A percentile compares a stretch with the other conserved stretches of the same genome.
Conservation (phyloP, 1,140 invertebrate genomes). For the Dinoponera quadriceps region DNA sequence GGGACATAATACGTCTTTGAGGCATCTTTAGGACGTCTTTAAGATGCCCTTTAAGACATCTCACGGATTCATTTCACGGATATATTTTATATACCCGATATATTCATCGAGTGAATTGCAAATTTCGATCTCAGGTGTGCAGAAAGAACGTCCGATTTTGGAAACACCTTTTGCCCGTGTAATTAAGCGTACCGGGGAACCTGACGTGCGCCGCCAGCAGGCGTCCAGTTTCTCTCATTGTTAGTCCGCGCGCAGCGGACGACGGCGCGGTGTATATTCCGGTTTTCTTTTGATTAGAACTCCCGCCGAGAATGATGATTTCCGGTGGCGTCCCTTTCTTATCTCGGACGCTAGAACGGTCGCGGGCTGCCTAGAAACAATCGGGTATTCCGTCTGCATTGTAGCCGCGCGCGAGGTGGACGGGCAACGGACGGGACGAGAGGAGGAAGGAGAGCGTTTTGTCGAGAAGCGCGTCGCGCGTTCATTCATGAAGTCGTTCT, state of each 20-base stretch:
- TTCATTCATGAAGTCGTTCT: constrained; percentile 80
- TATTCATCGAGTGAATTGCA: too few species aligned
- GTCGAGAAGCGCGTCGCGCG: constrained; percentile 52
- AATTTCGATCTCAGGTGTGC: too few species aligned
- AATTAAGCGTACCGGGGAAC: neutral
- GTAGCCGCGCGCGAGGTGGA: constrained; percentile 59
- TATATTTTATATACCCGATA: too few species aligned
- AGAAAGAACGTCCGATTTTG: too few species aligned
- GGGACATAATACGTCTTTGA: too few species aligned
- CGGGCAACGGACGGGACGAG: neutral
- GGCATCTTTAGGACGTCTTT: too few species aligned
- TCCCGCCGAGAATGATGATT: constrained; percentile 77
- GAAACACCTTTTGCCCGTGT: too few species aligned
- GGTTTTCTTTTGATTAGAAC: constrained; percentile 75
- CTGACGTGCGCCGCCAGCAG: too few species aligned
- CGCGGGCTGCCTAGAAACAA: constrained; percentile 71
- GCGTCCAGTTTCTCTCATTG: constrained; percentile 71
- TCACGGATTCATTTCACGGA: too few species aligned
- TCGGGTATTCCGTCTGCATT: constrained; percentile 78
- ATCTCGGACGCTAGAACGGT: neutral
- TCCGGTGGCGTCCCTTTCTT: constrained; percentile 82
- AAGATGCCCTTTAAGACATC: too few species aligned
- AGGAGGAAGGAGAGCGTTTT: constrained; percentile 66
- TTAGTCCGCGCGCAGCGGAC: constrained; percentile 66
- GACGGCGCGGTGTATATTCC: constrained; percentile 66